Evolutionary conservation across 2,113 vertebrate genomes (phyloP), one percentile per base, ranked within the genome.

Genomic region (Nycticebus coucang): DNA sequence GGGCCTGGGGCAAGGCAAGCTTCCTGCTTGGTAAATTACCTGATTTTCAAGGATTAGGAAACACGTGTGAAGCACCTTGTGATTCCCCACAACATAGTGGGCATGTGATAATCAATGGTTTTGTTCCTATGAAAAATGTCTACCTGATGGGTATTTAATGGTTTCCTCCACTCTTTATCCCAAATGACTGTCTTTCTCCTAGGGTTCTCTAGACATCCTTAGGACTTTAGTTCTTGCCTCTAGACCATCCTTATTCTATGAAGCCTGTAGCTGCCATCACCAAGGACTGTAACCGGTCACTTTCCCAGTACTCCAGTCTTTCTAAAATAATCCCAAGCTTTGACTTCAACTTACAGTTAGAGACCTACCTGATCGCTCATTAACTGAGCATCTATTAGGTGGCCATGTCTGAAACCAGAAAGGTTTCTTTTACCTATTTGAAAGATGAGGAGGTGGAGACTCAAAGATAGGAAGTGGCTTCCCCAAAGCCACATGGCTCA

Each of bases 21-120:
- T 5, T 66, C 59, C 35, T 33, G n/a, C 79, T 37, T 78, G 4
- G 7, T 21, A 13, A 50, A 15, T n/a, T 21, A 4, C 41, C 60
- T 11, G 1, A 30, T 55, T 30, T 14, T 53, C 19, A 9, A 17
- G 79, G 71, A 37, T 26, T 37, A 26, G 19, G 13, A 28, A 2
- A 21, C 33, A 5, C 13, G 0, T 28, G n/a, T 7, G 75, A 50
- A 18, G 28, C 0, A 2, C 55, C 22, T 4, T 7, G 28, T 30
- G 21, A 7, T 9, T 24, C 19, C 18, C 53, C 53, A 7, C 5
- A 24, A 21, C 14, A 6, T 0, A 50, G 45, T 7, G n/a, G 41
- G 62, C 1, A 2, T 57, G 50, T 57, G 45, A 26, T 41, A 60
- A 68, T 0, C 7, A 28, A 11, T 1, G 0, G 35, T 4, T 22